These are phyloP conservation scores for Aleiodes leptofemur DNA, from an alignment of 2,888 invertebrate genomes.

Conservation along the genomic window DNA sequence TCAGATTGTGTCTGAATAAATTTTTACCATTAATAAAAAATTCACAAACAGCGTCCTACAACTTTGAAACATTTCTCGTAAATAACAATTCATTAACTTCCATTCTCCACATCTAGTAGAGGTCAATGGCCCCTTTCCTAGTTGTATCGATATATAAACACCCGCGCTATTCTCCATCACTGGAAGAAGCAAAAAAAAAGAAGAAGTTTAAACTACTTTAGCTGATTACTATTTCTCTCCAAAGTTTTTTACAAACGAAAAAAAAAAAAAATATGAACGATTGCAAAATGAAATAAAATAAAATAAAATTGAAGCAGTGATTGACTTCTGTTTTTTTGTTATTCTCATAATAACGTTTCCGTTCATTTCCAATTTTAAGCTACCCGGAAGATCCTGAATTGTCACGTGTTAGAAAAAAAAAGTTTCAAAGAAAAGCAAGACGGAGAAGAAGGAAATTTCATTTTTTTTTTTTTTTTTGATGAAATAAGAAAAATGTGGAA, in stretches of 20 bases:
- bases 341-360: too few relatives aligned
- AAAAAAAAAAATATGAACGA: too few relatives aligned
- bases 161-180: background rate
- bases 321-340: too few relatives aligned
- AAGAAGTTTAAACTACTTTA: too few relatives aligned
- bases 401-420: background rate
- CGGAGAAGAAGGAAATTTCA: background rate
- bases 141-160: slow-evolving; percentile 13
- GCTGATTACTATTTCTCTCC: too few relatives aligned
- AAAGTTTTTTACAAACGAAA: too few relatives aligned
- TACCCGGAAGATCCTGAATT: background rate
- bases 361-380: background rate
- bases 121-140: slow-evolving; percentile 53
- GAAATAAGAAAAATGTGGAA: slow-evolving; percentile 4
- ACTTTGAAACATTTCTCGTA: slow-evolving; percentile 54
- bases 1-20: background rate
- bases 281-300: too few relatives aligned
- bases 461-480: too few relatives aligned
- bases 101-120: slow-evolving; percentile 50
- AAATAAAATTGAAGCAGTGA: too few relatives aligned
- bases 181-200: background rate
- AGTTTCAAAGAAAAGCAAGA: background rate
- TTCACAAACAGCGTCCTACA: slow-evolving; percentile 39
- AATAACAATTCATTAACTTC: slow-evolving; percentile 59
- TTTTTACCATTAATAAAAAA: background rate